Evolutionary conservation across 53 echinoderm and acorn worm genomes (phyloP).

Genomic region (Patiria pectinifera): DNA sequence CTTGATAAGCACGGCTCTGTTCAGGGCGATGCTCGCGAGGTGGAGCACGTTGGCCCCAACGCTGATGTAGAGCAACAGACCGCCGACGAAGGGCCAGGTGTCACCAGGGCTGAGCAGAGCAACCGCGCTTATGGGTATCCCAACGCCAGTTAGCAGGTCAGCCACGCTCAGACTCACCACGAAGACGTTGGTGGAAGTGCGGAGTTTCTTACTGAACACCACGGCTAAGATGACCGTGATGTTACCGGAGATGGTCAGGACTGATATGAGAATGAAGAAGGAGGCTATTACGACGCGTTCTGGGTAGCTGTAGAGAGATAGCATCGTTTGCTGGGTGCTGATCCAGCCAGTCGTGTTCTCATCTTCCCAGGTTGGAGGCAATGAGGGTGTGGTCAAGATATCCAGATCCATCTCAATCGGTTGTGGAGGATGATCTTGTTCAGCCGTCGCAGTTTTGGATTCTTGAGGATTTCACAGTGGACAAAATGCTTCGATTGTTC

Average conservation of each 20-base stretch:
- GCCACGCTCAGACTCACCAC: conserved; percentile 72
- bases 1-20: conserved; percentile 64
- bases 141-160: conserved; percentile 64
- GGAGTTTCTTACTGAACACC: conserved; percentile 58
- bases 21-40: conserved; percentile 68
- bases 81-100: conserved; percentile 65
- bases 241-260: conserved; percentile 67
- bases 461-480: too few species aligned
- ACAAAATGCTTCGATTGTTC: too few species aligned
- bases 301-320: conserved; percentile 5
- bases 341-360: too few species aligned
- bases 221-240: conserved; percentile 69
- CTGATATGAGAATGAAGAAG: conserved; percentile 38
- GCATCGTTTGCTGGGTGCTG: too few species aligned
- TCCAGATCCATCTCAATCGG: too few species aligned
- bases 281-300: conserved; percentile 41
- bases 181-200: conserved; percentile 73
- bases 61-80: conserved; percentile 48
- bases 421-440: too few species aligned
- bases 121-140: conserved; percentile 45
- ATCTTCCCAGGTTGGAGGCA: too few species aligned
- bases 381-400: too few species aligned
- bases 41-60: conserved; percentile 58
- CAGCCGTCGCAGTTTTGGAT: too few species aligned
- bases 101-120: conserved; percentile 53